A percentile compares a stretch with the other conserved stretches of the same genome.
Conservation (phyloP, 2,113 vertebrate genomes). For the Pangasianodon gigas region DNA sequence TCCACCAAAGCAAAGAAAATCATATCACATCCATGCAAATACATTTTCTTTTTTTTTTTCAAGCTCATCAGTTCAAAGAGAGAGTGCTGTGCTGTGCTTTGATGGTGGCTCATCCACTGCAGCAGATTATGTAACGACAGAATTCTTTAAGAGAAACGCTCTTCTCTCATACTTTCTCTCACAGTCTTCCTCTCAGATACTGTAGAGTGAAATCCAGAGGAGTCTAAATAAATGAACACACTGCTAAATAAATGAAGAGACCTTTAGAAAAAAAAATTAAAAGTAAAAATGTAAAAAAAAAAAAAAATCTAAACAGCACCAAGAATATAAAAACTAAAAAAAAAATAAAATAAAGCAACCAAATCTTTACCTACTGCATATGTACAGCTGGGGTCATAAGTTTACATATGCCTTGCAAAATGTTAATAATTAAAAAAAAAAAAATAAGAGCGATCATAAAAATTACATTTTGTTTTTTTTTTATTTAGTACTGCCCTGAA, state of each 20-base stretch:
- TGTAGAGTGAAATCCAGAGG: neutral
- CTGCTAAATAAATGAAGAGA: slow-evolving; percentile 21
- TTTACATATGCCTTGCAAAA: too few species aligned
- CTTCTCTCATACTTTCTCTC: slow-evolving; percentile 63
- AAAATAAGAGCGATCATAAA: too few species aligned
- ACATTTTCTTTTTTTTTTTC: neutral
- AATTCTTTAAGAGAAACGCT: slow-evolving; percentile 68
- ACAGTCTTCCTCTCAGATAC: slow-evolving; percentile 54
- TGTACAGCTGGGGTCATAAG: too few species aligned
- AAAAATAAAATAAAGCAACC: neutral
- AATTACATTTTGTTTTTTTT: too few species aligned
- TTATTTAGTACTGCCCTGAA: too few species aligned
- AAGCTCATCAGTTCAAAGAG: slow-evolving; percentile 38
- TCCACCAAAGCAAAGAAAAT: slow-evolving; percentile 29
- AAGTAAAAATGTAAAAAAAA: neutral
- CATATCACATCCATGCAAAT: slow-evolving; percentile 22
- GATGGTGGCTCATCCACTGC: slow-evolving; percentile 64
- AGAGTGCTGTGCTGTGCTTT: slow-evolving; percentile 49
- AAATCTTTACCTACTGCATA: neutral
- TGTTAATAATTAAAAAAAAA: too few species aligned
- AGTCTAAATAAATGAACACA: neutral
- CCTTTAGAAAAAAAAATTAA: neutral
- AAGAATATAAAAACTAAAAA: neutral
- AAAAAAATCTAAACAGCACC: neutral
- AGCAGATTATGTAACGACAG: slow-evolving; percentile 72